Evolutionary conservation across 2,113 vertebrate species (phyloP).

Genomic region (Turdus rufiventris): DNA sequence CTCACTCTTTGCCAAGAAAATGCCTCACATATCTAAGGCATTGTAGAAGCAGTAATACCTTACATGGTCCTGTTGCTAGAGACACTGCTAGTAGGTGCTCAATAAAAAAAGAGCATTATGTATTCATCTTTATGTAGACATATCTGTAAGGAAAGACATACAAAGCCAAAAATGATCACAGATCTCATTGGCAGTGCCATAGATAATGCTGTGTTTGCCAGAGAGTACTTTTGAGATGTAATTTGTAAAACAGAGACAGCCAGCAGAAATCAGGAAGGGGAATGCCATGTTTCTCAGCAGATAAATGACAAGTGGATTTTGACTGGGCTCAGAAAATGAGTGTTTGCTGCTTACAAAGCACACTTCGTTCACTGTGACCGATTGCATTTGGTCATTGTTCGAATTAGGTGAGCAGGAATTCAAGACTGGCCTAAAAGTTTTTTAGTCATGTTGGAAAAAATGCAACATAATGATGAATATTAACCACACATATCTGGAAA

Average conservation of each 20-base stretch:
- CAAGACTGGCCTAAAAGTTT: background rate
- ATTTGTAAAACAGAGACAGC: background rate
- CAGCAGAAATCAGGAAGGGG: background rate
- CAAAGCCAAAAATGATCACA: background rate
- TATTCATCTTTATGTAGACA: background rate
- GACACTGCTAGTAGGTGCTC: background rate
- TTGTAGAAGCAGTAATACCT: background rate
- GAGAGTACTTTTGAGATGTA: background rate
- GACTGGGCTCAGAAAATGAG: background rate
- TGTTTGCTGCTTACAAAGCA: constrained; percentile 24
- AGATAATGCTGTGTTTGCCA: background rate
- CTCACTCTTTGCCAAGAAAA: background rate
- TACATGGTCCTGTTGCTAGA: background rate
- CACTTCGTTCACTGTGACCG: background rate
- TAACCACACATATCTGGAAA: constrained; percentile 51
- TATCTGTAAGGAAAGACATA: background rate
- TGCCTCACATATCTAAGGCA: background rate
- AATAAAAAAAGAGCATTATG: background rate
- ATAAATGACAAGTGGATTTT: background rate
- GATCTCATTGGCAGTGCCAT: background rate
- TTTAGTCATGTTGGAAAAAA: constrained; percentile 55
- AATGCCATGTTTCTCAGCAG: background rate
- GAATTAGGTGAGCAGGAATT: constrained; percentile 41
- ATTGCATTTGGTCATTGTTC: background rate
- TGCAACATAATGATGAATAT: constrained; percentile 28